Conservation (phyloP, 2,888 invertebrate genomes). For the Andrena flavipes region DNA sequence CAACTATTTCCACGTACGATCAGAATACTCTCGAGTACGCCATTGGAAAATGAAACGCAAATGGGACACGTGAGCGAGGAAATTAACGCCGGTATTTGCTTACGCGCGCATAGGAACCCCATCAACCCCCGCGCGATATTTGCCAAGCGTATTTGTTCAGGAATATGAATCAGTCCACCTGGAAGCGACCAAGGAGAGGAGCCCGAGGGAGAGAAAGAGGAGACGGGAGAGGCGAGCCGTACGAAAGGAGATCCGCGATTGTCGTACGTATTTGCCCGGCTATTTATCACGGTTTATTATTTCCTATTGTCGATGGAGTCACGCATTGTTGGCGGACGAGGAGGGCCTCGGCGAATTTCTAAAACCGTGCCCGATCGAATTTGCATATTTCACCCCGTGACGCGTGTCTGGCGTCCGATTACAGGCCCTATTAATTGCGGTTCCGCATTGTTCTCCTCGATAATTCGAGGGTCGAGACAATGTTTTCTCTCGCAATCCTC, state of each 20-base stretch:
- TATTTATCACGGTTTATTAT: conserved; percentile 85
- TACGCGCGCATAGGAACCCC: conserved; percentile 38
- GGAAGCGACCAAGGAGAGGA: conserved; percentile 62
- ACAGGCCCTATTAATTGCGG: conserved; percentile 79
- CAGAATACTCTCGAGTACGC: not conserved
- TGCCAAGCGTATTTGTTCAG: conserved; percentile 78
- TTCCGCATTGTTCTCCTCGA: conserved; percentile 65
- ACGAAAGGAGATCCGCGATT: conserved; percentile 66
- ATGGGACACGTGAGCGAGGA: conserved; percentile 48
- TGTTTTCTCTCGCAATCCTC: conserved; percentile 3
- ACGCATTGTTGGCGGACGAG: conserved; percentile 79
- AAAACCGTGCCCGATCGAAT: conserved; percentile 84
- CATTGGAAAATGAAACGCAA: conserved; percentile 12
- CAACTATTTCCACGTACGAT: not conserved
- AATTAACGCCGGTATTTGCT: conserved; percentile 70
- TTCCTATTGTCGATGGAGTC: conserved; percentile 83
- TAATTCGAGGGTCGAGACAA: conserved; percentile 25
- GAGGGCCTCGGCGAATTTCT: conserved; percentile 79
- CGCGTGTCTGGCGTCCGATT: conserved; percentile 78
- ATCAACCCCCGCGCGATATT: conserved; percentile 68
- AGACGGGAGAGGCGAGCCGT: conserved; percentile 15
- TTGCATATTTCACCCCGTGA: conserved; percentile 79
- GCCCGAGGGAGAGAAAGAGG: conserved; percentile 19
- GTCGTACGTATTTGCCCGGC: conserved; percentile 81
- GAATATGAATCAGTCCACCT: conserved; percentile 79